Percentiles rank a stretch among this genome's conserved stretches.
These are phyloP conservation scores for Zaprionus taronus DNA, from an alignment of 1,140 invertebrate genomes.

Conservation along the genomic window DNA sequence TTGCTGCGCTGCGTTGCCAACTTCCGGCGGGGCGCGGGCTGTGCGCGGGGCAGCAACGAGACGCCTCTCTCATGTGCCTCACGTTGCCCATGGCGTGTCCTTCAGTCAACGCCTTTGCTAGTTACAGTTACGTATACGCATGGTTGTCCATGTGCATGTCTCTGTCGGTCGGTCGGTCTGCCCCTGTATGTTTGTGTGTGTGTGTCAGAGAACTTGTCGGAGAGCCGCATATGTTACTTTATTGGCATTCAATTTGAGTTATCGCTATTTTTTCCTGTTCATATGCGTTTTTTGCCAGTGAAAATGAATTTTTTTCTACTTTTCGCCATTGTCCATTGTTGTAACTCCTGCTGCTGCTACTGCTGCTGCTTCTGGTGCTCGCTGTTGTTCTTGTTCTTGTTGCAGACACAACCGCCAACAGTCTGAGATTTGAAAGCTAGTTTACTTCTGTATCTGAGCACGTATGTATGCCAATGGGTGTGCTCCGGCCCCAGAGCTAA, in stretches of 20 bases:
- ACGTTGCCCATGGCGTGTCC: conserved; percentile 55
- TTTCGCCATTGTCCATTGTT: conserved; percentile 57
- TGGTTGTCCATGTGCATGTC: conserved; percentile 34
- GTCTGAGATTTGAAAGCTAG: conserved; percentile 65
- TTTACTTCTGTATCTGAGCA: conserved; percentile 58
- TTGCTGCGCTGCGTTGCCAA: conserved; percentile 40
- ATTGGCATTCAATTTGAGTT: conserved; percentile 81
- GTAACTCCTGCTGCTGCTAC: conserved; percentile 22
- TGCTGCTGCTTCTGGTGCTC: conserved; percentile 6
- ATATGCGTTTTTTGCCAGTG: conserved; percentile 65
- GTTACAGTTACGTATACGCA: conserved; percentile 59
- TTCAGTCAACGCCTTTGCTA: conserved; percentile 69
- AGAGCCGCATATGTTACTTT: conserved; percentile 77
- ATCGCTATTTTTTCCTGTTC: conserved; percentile 80
- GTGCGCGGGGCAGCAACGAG: no score
- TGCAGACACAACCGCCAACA: conserved; percentile 22
- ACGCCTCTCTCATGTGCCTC: conserved; percentile 12
- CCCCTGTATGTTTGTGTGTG: conserved; percentile 22
- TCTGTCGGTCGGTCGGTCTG: background rate
- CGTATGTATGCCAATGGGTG: conserved; percentile 26
- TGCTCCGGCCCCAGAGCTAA: background rate
- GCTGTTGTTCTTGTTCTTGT: conserved; percentile 3
- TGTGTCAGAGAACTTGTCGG: conserved; percentile 33
- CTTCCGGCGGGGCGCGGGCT: conserved; percentile 37
- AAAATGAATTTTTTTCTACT: conserved; percentile 69